Conservation (phyloP, 1,140 invertebrate genomes). For the Lepidotrigona ventralis region DNA sequence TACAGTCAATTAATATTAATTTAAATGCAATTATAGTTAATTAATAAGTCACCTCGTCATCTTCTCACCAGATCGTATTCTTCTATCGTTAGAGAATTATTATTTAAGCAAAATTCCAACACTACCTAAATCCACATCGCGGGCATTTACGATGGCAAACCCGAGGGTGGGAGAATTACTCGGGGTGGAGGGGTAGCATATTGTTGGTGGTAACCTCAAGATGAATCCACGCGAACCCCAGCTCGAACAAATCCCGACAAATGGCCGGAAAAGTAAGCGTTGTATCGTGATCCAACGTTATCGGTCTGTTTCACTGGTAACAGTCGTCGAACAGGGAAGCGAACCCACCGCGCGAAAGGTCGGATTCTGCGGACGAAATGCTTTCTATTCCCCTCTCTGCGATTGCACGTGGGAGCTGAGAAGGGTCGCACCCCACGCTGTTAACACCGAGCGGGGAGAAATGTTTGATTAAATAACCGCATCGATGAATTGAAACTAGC, state of each 20-base stretch:
- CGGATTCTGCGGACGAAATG: slow-evolving; percentile 73
- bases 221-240: slow-evolving; percentile 37
- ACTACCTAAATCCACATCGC: slow-evolving; percentile 40
- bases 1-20: too few relatives aligned
- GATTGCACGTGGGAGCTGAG: slow-evolving; percentile 31
- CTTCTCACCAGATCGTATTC: too few relatives aligned
- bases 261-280: slow-evolving; percentile 72
- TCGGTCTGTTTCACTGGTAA: slow-evolving; percentile 50
- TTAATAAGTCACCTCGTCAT: too few relatives aligned
- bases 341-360: slow-evolving; percentile 48
- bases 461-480: slow-evolving; percentile 81
- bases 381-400: slow-evolving; percentile 63
- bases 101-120: background rate
- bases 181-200: slow-evolving; percentile 62
- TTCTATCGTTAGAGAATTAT: background rate
- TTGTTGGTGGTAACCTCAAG: slow-evolving; percentile 61
- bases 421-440: slow-evolving; percentile 71
- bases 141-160: slow-evolving; percentile 1
- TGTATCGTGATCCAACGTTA: slow-evolving; percentile 66
- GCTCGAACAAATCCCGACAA: slow-evolving; percentile 66
- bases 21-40: too few relatives aligned
- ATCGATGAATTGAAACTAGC: slow-evolving; percentile 79
- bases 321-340: slow-evolving; percentile 21
- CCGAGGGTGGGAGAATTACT: background rate
- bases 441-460: slow-evolving; percentile 63